phyloP scores from a whole-genome alignment of 2,113 vertebrate genomes.

The Phoenicopterus ruber region DNA sequence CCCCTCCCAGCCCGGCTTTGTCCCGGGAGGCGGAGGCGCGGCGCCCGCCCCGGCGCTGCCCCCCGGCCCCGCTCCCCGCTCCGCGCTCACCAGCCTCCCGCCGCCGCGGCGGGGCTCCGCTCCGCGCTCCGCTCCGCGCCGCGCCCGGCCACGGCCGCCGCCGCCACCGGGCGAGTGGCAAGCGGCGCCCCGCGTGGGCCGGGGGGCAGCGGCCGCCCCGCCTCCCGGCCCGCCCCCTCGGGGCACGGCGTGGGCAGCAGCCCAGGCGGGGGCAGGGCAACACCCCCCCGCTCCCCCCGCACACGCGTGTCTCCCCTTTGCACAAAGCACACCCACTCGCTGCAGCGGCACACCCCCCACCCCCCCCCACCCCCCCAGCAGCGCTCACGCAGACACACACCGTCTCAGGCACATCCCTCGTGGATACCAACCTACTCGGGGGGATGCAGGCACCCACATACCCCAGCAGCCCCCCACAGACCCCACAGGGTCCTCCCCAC shows the following conservation, averaged over 20 bases:
- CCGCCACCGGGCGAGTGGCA: not conserved
- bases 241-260: not conserved
- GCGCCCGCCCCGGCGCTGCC: not conserved
- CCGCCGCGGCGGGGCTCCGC: no score
- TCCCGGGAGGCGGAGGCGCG: not conserved
- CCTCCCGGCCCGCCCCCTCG: not conserved
- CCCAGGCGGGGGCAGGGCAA: not conserved
- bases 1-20: not conserved
- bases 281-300: not conserved
- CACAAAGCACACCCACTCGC: not conserved
- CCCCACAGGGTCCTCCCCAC: rapidly evolving
- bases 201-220: not conserved
- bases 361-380: not conserved
- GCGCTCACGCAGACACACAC: not conserved
- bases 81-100: not conserved
- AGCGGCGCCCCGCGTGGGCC: not conserved
- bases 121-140: not conserved
- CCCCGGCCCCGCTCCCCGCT: no score
- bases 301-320: not conserved
- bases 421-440: not conserved
- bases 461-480: not conserved
- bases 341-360: not conserved
- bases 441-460: not conserved
- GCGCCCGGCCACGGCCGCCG: not conserved
- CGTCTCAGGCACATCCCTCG: not conserved